Evolutionary conservation across 2,113 vertebrate species (phyloP), one percentile per base, ranked within the genome.

Genomic region (Callipepla squamata): DNA sequence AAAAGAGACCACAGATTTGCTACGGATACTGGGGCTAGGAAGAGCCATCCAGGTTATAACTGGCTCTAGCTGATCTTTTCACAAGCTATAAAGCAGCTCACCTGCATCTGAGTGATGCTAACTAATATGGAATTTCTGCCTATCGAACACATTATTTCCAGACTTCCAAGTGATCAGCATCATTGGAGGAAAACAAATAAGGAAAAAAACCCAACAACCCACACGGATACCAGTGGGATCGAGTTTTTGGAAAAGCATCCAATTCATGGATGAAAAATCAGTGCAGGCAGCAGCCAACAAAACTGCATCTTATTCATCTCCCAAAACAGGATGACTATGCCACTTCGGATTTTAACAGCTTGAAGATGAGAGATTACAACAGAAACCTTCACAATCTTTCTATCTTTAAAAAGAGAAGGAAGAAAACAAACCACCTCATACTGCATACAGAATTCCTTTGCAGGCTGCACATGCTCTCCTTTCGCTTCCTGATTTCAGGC

Each of bases 151-250:
- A 4, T 3, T 3, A 2, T 26, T 55, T 6, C 51, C 44, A 55
- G 23, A 45, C 72, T 58, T 48, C 36, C 53, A 21, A 53, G 30
- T 0, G 25, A 36, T 5, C 20, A 8, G 68, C 22, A 6, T 0
- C 3, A n/a, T 62, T 30, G 58, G 17, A 51, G 47, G 38, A 42
- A 45, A 89, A 44, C 36, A 62, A 62, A 40, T 32, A 38, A 25
- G 10, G 9, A 32, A 32, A 30, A 55, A 55, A 53, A 28, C 32
- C 18, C 53, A 62, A 25, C 36, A 20, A 20, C 55, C 36, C 47
- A 30, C 17, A 23, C 2, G 0, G 1, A 12, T 7, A 34, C 15
- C 62, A 19, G 11, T 0, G 1, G 50, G 50, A 38, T 3, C 13
- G 11, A 57, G 22, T 13, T 61, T n/a, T 10, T 57, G 42, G 38